Conservation (phyloP, 2,888 invertebrate species). For the Zeuzera pyrina region DNA sequence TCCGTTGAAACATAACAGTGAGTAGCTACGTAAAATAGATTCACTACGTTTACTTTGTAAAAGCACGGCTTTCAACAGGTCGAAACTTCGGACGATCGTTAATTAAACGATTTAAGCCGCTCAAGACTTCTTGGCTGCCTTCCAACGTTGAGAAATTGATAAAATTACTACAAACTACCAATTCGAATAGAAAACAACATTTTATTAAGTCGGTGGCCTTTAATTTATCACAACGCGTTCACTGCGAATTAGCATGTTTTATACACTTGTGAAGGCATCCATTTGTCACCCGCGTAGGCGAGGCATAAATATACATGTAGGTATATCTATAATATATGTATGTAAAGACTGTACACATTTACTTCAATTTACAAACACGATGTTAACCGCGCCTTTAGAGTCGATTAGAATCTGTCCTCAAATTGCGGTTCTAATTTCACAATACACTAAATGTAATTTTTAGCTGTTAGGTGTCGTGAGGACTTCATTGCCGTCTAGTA, state of each 20-base stretch:
- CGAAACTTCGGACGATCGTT: conserved; percentile 68
- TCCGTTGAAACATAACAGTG: too few relatives aligned
- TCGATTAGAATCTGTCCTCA: conserved; percentile 35
- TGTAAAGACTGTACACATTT: conserved; percentile 31
- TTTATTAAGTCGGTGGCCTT: conserved; percentile 31
- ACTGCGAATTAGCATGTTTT: conserved; percentile 44
- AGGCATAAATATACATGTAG: conserved; percentile 12
- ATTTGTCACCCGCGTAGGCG: conserved; percentile 42
- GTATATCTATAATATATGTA: conserved; percentile 9
- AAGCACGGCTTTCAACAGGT: conserved; percentile 68
- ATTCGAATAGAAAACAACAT: conserved; percentile 35
- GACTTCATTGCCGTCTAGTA: conserved; percentile 51
- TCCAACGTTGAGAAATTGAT: conserved; percentile 55
- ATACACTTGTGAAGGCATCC: conserved; percentile 21
- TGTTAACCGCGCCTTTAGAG: conserved; percentile 30
- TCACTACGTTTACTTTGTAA: conserved; percentile 44
- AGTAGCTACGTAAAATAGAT: too few relatives aligned
- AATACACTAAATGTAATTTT: conserved; percentile 44
- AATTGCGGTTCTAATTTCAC: conserved; percentile 44
- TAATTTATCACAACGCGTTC: conserved; percentile 23
- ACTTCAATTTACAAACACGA: conserved; percentile 36
- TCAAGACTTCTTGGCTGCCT: conserved; percentile 48
- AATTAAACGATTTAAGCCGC: conserved; percentile 68
- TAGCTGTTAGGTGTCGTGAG: conserved; percentile 38
- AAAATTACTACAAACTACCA: conserved; percentile 55